Evolutionary conservation across 2,888 invertebrate genomes (phyloP), one percentile per base, ranked within the genome.

Genomic region (Boloria euphrosyne): DNA sequence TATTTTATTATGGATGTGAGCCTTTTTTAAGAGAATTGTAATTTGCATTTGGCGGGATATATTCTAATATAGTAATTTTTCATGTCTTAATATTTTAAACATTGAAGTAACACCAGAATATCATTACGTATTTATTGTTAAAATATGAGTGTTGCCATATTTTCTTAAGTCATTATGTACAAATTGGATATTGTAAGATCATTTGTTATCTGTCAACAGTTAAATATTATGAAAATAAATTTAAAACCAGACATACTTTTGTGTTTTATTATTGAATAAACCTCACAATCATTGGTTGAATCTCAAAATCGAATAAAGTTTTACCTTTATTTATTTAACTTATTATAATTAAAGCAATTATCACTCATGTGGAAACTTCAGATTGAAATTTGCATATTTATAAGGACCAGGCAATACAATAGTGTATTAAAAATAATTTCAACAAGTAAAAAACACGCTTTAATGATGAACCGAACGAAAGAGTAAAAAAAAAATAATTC

Each of bases 181-280:
- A 90, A 91, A 91, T 91, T 89, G 89, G 87, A 90, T 91, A 91
- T 86, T 87, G 84, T 90, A 91, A 90, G 90, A 87, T 89, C 90
- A 90, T 91, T 92, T 91, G 91, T 92, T 92, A 91, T 90, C 90
- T 90, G 89, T 91, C 91, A 86, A 89, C 92, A 90, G 92, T 92
- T 92, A 90, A 90, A 90, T 90, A 92, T 92, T 92, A 91, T 82
- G 85, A 90, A 91, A 91, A 91, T 91, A 90, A 84, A 89, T 88
- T 85, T 84, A 85, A 90, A 86, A 86, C 81, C 83, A 88, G 84
- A 83, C 74, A 81, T 69, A 68, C 72, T 60, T 68, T 65, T 78
- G 76, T 66, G 79, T 85, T 83, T 85, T 72, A 75, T 72, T 75
- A 74, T 68, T 71, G 13, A 13, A 18, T n/a, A n/a, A 13, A 43